These are phyloP conservation scores for Parnassius glacialis DNA, from an alignment of 2,888 invertebrate species.

Conservation along the genomic window DNA sequence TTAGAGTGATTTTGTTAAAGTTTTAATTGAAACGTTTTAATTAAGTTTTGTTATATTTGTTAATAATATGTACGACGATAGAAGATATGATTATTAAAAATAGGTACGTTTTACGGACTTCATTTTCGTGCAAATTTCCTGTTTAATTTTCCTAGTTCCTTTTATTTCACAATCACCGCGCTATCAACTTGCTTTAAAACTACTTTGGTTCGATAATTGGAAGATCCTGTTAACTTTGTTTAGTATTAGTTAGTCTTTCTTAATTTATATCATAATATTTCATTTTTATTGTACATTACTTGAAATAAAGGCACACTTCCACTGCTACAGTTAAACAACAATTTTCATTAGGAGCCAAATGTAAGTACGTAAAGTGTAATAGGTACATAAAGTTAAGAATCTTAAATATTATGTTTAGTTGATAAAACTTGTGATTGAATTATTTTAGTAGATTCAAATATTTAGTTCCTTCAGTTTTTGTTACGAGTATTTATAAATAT, in stretches of 20 bases:
- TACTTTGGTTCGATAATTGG: slow-evolving; percentile 26
- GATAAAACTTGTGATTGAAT: slow-evolving; percentile 68
- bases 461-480: slow-evolving; percentile 79
- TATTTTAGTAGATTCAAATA: slow-evolving; percentile 70
- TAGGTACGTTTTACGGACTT: slow-evolving; percentile 26
- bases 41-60: slow-evolving; percentile 80
- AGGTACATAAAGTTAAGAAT: slow-evolving; percentile 61
- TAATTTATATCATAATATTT: slow-evolving; percentile 9
- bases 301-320: slow-evolving; percentile 27
- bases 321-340: slow-evolving; percentile 31
- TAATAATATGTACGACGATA: slow-evolving; percentile 58
- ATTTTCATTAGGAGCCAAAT: slow-evolving; percentile 73
- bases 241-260: slow-evolving; percentile 13
- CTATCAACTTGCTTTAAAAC: slow-evolving; percentile 15
- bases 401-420: slow-evolving; percentile 59
- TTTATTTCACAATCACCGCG: slow-evolving; percentile 12
- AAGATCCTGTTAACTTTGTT: slow-evolving; percentile 34
- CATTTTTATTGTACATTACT: slow-evolving; percentile 14
- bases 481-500: slow-evolving; percentile 72
- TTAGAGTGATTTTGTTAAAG: slow-evolving; percentile 81
- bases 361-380: slow-evolving; percentile 66
- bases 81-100: slow-evolving; percentile 46
- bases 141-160: slow-evolving; percentile 3
- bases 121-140: slow-evolving; percentile 17
- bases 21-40: slow-evolving; percentile 75